A percentile compares a stretch with the other conserved stretches of the same genome.
phyloP scores from a whole-genome alignment of 2,888 invertebrate species.

The Tetrapedia diversipes region DNA sequence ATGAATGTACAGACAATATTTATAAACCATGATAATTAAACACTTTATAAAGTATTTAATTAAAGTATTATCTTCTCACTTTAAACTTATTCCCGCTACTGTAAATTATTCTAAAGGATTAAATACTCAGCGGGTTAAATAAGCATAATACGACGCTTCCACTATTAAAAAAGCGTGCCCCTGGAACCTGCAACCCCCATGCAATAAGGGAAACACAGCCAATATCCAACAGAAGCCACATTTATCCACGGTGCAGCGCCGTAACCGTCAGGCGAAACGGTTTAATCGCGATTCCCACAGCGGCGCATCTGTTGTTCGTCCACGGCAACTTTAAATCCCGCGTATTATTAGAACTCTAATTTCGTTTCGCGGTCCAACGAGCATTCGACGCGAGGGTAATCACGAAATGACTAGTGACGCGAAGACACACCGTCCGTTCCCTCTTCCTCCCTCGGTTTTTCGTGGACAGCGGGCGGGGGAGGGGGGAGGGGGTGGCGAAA shows the following conservation, averaged over 20 bases:
- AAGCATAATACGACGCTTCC: no score
- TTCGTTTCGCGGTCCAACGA: slow-evolving; percentile 73
- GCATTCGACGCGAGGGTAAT: slow-evolving; percentile 68
- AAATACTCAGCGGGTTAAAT: no score
- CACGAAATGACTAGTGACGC: slow-evolving; percentile 68
- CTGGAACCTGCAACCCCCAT: background rate
- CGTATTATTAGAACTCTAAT: slow-evolving; percentile 73
- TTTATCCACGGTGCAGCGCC: background rate
- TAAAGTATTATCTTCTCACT: no score
- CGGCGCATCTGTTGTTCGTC: slow-evolving; percentile 67
- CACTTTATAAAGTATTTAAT: no score
- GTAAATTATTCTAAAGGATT: no score
- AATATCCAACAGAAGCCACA: background rate
- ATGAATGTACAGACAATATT: no score
- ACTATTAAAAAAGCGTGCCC: no score
- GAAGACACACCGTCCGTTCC: slow-evolving; percentile 22
- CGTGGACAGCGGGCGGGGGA: no score
- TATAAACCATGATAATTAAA: no score
- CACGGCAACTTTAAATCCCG: slow-evolving; percentile 68
- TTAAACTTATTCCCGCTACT: no score
- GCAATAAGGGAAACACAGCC: background rate
- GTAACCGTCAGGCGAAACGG: background rate
- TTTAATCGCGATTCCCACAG: slow-evolving; percentile 48
- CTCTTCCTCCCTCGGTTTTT: background rate
- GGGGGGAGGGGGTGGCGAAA: slow-evolving; percentile 45